These are phyloP conservation scores for Iphiclides podalirius DNA, from an alignment of 2,888 invertebrate genomes.

Conservation along the genomic window DNA sequence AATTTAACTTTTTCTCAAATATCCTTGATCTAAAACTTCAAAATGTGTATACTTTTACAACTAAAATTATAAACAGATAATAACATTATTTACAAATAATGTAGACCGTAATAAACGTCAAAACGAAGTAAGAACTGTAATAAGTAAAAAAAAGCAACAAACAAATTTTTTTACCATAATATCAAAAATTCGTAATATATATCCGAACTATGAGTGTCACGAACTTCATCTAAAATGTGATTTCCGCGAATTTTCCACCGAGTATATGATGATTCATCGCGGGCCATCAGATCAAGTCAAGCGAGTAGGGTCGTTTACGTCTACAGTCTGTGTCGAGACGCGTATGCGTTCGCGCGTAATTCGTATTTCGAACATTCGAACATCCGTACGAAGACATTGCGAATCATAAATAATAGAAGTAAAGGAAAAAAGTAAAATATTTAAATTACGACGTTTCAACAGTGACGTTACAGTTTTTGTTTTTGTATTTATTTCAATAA, in stretches of 20 bases:
- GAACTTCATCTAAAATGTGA: slow-evolving; percentile 28
- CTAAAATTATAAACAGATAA: too few species aligned
- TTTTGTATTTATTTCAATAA: slow-evolving; percentile 36
- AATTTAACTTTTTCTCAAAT: too few species aligned
- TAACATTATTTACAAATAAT: too few species aligned
- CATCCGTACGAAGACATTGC: slow-evolving; percentile 7
- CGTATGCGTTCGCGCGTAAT: slow-evolving; percentile 43
- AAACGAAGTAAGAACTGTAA: too few species aligned
- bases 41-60: too few species aligned
- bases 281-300: slow-evolving; percentile 40
- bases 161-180: too few species aligned
- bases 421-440: neutral
- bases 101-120: too few species aligned
- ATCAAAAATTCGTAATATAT: too few species aligned
- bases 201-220: slow-evolving; percentile 2
- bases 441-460: neutral
- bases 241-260: slow-evolving; percentile 60
- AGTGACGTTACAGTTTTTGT: neutral
- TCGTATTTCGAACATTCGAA: slow-evolving; percentile 42
- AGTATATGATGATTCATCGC: slow-evolving; percentile 53
- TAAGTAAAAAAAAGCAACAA: too few species aligned
- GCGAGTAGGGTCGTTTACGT: slow-evolving; percentile 29
- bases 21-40: too few species aligned
- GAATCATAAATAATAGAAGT: neutral
- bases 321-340: slow-evolving; percentile 48